Base-by-base conservation (phyloP, 2,797 vertebrate species). In the Crocodylus rhombifer region DNA sequence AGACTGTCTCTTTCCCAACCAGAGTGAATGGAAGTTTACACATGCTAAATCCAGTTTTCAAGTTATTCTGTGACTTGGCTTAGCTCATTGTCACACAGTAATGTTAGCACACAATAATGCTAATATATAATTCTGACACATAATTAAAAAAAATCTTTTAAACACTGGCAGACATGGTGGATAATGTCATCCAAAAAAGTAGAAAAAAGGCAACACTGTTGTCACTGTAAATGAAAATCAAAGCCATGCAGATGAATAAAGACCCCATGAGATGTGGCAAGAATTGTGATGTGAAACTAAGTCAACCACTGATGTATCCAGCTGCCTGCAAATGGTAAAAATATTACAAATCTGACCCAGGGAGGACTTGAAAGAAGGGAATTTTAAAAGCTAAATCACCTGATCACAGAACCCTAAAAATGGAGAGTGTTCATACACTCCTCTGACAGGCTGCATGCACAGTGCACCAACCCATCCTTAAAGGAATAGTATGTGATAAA, bases 341-440 rank as follows among this genome's bases (percentile, higher is more conserved):
- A 95, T 36, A 94, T 81, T 91, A 88, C 87, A 77, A 51, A 61
- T 57, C 63, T 80, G 55, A 80, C 77, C 94, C 88, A 71, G 21
- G 33, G 36, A 42, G 67, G 18, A 78, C 92, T 93, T 90, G 93
- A 95, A 91, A 79, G 65, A 93, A 92, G 65, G 67, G 84, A 91
- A 92, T 93, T 93, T 91, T 92, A 96, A 96, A 94, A 20, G 7
- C 36, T 33, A 87, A 96, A 94, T 90, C 84, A 87, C 75, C 93
- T 76, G 87, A 94, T 89, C 80, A 77, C 75, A 92, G 74, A 74
- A 28, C 69, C 62, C 89, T 85, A 91, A 95, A 95, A 94, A 93
- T 77, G 89, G 94, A 36, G 82, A 86, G 84, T 74, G 58, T 17
- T 65, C 65, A 26, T 42, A 71, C 0, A 0, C 16, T 6, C 60